These are phyloP conservation scores for Parazoanthus swiftii DNA, from an alignment of 92 coral and sea anemone genomes.

Conservation along the genomic window DNA sequence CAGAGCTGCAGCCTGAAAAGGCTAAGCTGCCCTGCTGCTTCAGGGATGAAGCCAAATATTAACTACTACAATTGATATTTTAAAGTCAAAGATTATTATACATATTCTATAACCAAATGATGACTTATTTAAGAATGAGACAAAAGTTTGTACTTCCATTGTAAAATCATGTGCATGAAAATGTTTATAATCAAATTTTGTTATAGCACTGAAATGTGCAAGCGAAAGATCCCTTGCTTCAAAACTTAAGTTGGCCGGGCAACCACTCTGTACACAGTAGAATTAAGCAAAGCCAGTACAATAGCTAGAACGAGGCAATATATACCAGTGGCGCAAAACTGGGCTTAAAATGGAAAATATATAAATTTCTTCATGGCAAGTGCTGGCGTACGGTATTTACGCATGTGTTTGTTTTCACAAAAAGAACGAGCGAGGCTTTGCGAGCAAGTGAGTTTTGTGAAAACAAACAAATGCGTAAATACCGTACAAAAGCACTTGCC, in stretches of 20 bases:
- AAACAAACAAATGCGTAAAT: background rate
- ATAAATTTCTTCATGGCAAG: constrained; percentile 24
- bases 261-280: background rate
- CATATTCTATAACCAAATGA: background rate
- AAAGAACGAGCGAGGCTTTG: background rate
- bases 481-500: background rate
- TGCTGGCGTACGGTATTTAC: background rate
- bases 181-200: background rate
- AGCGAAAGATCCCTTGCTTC: background rate
- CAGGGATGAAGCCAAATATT: background rate
- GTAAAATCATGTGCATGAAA: background rate
- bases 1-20: too few relatives aligned
- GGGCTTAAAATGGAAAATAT: background rate
- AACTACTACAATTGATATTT: background rate
- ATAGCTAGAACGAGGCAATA: background rate
- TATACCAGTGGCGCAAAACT: background rate
- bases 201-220: constrained; percentile 5
- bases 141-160: background rate
- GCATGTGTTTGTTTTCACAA: constrained; percentile 18
- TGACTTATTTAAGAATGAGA: background rate
- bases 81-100: background rate
- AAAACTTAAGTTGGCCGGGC: constrained; percentile 2
- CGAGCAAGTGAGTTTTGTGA: background rate
- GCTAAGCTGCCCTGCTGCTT: too few relatives aligned
- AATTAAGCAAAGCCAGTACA: background rate